Conservation (phyloP, 2,888 invertebrate genomes). For the Polyploca ridens region DNA sequence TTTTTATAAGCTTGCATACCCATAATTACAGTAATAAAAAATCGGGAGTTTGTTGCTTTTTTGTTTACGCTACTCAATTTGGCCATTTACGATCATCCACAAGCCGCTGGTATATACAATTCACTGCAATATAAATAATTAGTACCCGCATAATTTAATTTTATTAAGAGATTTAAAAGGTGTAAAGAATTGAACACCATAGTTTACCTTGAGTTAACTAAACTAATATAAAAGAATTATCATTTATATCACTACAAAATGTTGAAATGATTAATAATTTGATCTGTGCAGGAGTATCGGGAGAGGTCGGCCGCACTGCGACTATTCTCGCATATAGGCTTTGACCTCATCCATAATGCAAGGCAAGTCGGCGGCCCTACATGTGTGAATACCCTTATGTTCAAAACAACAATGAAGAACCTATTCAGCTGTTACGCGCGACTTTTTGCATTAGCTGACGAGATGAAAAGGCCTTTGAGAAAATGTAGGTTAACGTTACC, state of each 20-base stretch:
- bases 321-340: conserved; percentile 62
- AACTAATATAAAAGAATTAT: too few species aligned
- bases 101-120: too few species aligned
- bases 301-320: conserved; percentile 45
- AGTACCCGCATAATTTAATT: too few species aligned
- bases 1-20: neutral
- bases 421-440: conserved; percentile 31
- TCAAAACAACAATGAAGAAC: conserved; percentile 43
- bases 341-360: conserved; percentile 78
- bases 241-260: too few species aligned
- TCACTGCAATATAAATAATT: neutral
- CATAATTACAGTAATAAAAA: conserved; percentile 1
- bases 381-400: conserved; percentile 45
- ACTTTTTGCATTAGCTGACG: conserved; percentile 20
- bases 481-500: conserved; percentile 3
- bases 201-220: conserved; percentile 21
- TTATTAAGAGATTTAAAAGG: too few species aligned
- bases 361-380: conserved; percentile 46
- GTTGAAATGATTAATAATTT: too few species aligned
- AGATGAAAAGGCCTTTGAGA: neutral
- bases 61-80: neutral
- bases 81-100: neutral
- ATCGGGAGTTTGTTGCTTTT: neutral
- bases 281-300: conserved; percentile 23
- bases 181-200: conserved; percentile 24